phyloP scores from a whole-genome alignment of 1,140 invertebrate genomes.

The Hypsibius dujardini region DNA sequence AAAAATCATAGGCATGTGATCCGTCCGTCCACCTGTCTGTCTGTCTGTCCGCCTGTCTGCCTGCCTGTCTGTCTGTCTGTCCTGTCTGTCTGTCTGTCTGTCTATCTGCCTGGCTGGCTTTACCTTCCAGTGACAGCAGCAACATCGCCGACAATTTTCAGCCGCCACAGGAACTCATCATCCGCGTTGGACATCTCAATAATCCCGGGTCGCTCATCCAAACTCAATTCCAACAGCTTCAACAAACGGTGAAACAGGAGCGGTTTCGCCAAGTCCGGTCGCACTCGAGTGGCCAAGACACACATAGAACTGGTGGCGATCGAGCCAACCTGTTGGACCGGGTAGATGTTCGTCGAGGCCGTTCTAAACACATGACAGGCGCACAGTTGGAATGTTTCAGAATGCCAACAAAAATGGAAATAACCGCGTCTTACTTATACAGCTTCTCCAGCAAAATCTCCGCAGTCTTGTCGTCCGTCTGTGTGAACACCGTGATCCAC shows the following conservation, averaged over 20 bases:
- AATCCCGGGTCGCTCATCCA: constrained; percentile 21
- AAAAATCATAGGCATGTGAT: too few relatives aligned
- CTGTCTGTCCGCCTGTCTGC: too few relatives aligned
- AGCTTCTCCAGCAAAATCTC: neutral
- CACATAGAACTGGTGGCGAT: neutral
- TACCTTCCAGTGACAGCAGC: constrained; percentile 34
- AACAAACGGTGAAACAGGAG: constrained; percentile 25
- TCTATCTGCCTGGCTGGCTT: too few relatives aligned
- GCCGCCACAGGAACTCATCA: constrained; percentile 19
- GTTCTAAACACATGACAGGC: too few relatives aligned
- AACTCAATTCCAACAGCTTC: constrained; percentile 26
- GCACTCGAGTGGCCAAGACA: neutral
- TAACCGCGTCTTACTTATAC: too few relatives aligned
- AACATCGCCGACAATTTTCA: constrained; percentile 20
- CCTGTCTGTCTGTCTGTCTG: too few relatives aligned
- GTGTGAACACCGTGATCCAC: neutral
- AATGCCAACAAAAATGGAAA: too few relatives aligned
- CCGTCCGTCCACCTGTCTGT: too few relatives aligned
- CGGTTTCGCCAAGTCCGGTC: neutral
- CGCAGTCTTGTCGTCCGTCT: neutral
- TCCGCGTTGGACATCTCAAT: constrained; percentile 12
- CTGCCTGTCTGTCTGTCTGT: too few relatives aligned
- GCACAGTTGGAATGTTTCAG: too few relatives aligned
- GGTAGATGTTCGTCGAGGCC: neutral
- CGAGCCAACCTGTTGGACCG: neutral